These are phyloP conservation scores for Gymnocephalus cernua DNA, from an alignment of 2,113 vertebrate species.

Conservation along the genomic window DNA sequence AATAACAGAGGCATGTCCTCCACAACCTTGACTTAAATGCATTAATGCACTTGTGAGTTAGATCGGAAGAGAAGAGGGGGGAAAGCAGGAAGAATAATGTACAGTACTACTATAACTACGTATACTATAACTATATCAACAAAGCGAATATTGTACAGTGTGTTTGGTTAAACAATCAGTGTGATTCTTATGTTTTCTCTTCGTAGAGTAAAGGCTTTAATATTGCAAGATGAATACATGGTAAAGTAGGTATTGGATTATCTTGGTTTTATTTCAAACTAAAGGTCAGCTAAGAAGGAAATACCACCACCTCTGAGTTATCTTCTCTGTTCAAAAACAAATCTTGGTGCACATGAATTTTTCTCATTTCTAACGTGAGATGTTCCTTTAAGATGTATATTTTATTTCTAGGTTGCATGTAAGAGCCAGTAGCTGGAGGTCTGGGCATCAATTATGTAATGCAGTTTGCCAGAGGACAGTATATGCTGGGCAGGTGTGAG, in stretches of 20 bases:
- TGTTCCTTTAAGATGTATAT: not conserved
- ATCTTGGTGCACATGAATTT: not conserved
- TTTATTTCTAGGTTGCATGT: not conserved
- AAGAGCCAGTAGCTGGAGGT: not conserved
- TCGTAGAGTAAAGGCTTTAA: not conserved
- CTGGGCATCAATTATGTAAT: conserved; percentile 8
- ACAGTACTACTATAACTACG: not conserved
- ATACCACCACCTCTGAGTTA: not conserved
- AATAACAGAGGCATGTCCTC: conserved; percentile 23
- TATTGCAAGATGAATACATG: not conserved
- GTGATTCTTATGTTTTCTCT: not conserved
- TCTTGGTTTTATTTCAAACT: not conserved
- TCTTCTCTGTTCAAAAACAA: no score
- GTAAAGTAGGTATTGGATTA: not conserved
- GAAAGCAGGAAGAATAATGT: not conserved
- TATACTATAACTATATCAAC: not conserved
- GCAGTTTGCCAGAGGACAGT: conserved; percentile 12
- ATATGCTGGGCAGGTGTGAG: not conserved
- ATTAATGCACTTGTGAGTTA: conserved; percentile 24
- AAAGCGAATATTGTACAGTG: not conserved
- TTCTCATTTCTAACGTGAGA: not conserved
- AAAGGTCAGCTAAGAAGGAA: not conserved
- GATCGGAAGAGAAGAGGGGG: not conserved
- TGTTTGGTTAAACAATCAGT: not conserved
- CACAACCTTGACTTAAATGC: not conserved